Conservation (phyloP, 2,797 vertebrate genomes). For the Euthynnus affinis region DNA sequence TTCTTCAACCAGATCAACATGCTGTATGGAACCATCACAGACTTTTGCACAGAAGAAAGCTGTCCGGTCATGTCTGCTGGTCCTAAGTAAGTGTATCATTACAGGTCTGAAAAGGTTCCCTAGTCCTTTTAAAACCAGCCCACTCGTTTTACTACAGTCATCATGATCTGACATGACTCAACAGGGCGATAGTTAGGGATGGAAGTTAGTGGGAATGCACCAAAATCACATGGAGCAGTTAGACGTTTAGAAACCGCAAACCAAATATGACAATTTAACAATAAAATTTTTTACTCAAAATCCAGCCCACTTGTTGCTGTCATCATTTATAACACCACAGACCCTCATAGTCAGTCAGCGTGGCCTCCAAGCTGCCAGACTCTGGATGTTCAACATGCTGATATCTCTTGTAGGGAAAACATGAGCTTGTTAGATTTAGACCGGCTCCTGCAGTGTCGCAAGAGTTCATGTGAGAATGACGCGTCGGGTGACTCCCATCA, state of each 20-base stretch:
- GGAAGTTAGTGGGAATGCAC: not conserved
- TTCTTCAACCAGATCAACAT: constrained; percentile 99
- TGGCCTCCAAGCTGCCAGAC: not conserved
- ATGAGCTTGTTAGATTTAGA: not conserved
- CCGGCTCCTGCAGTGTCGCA: not conserved
- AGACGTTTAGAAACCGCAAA: not conserved
- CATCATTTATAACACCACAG: not conserved
- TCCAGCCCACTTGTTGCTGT: not conserved
- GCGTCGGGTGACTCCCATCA: constrained; percentile 3
- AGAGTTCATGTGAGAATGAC: not conserved
- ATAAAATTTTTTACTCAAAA: not conserved
- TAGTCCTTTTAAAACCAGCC: not conserved
- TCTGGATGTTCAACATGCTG: not conserved
- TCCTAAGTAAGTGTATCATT: constrained; percentile 90
- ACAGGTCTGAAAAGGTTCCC: not conserved
- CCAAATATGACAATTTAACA: not conserved
- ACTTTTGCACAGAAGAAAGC: constrained; percentile 97
- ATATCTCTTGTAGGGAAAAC: not conserved
- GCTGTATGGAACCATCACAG: constrained; percentile 98
- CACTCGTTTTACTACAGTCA: not conserved
- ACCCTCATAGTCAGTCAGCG: not conserved
- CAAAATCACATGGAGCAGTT: not conserved
- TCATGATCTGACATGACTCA: not conserved
- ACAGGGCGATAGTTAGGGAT: not conserved
- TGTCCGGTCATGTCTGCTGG: constrained; percentile 98